phyloP scores from a whole-genome alignment of 1,140 invertebrate genomes.

The honey bee (Apis mellifera) region Amel_HAv3.1 CM009934.2:3265501-3266000 shows the following conservation, averaged over 20 bases:
- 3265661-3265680: no score
- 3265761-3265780: no score
- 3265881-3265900: background rate
- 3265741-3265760: background rate
- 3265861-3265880: slow-evolving; percentile 58
- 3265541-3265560: slow-evolving; percentile 56
- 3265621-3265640: background rate
- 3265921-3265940: background rate
- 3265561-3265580: slow-evolving; percentile 61
- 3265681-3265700: no score
- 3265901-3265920: slow-evolving; percentile 5
- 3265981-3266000: slow-evolving; percentile 72
- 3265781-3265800: background rate
- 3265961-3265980: slow-evolving; percentile 72
- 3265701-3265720: no score
- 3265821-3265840: slow-evolving; percentile 47
- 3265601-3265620: slow-evolving; percentile 45
- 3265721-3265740: background rate
- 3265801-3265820: background rate
- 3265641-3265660: no score
- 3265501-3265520: slow-evolving; percentile 1
- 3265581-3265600: no score
- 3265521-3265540: slow-evolving; percentile 55
- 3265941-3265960: slow-evolving; percentile 69
- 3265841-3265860: slow-evolving; percentile 27